These are phyloP conservation scores for Ptiloglossa arizonensis DNA, from an alignment of 1,140 invertebrate genomes.

Conservation along the genomic window DNA sequence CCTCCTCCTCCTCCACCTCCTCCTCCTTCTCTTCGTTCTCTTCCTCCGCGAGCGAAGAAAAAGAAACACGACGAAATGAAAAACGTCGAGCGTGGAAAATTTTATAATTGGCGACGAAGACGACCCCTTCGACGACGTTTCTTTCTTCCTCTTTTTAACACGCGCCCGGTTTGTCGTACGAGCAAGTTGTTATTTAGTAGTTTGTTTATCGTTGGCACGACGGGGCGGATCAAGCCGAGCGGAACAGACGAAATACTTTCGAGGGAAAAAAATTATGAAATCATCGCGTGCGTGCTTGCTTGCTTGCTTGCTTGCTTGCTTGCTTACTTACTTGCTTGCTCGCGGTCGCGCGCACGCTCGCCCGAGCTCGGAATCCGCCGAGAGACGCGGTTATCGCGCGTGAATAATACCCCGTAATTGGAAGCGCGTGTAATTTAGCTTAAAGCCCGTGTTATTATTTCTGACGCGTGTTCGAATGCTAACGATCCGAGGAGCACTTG, in stretches of 20 bases:
- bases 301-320: too few species aligned
- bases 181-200: constrained; percentile 31
- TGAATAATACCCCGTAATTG: constrained; percentile 67
- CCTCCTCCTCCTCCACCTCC: too few species aligned
- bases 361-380: neutral
- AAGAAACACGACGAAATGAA: neutral
- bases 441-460: constrained; percentile 61
- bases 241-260: constrained; percentile 47
- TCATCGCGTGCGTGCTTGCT: constrained; percentile 8
- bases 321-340: too few species aligned
- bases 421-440: constrained; percentile 64
- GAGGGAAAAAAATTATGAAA: constrained; percentile 36
- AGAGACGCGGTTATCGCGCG: constrained; percentile 43
- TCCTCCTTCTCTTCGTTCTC: too few species aligned
- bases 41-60: too few species aligned
- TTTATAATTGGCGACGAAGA: constrained; percentile 28
- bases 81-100: constrained; percentile 9
- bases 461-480: constrained; percentile 50
- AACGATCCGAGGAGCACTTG: constrained; percentile 52
- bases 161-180: too few species aligned
- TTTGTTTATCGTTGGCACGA: constrained; percentile 30
- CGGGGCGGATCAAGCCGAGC: constrained; percentile 23
- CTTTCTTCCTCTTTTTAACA: neutral
- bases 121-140: neutral
- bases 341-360: neutral